Evolutionary conservation across 2,797 vertebrate genomes (phyloP), one percentile per base, ranked within the genome.

Genomic region (Rallus crepitans): DNA sequence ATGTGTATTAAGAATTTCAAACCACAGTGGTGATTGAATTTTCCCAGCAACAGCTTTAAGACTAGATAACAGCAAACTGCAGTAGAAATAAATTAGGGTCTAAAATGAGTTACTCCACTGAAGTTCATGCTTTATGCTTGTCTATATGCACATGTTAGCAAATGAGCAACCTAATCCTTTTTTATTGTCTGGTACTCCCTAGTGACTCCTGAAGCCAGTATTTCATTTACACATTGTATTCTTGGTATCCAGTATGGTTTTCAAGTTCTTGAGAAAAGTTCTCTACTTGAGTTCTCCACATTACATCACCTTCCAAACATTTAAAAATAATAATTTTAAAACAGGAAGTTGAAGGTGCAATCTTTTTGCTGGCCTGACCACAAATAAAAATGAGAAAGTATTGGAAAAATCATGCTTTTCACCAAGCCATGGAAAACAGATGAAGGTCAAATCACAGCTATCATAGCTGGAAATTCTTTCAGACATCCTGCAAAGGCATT

Each of bases 391-490:
- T 68, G 68, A 94, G 73, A 89, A 93, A 90, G 55, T 81, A 84
- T 76, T 96, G 92, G 93, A 96, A 97, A 96, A 96, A 87, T 78
- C 31, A 15, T 35, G 63, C 60, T 88, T 95, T 95, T 88, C 66
- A 93, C 73, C 24, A 83, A 91, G 77, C 73, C 84, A 89, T 76
- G 73, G 76, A 94, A 96, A 96, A 96, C 37, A 95, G 56, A 96
- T 50, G 70, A 96, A 93, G 89, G 94, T 95, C 91, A 96, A 94
- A 70, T 88, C 80, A 83, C 64, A 97, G 88, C 39, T 84, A 89
- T 84, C 88, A 80, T 95, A 95, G 64, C 68, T 89, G 72, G 64
- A 94, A 94, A 89, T 85, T 88, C 69, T 90, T 95, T 96, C 87
- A 96, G 81, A 91, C 66, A 89, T 86, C 79, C 89, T 92, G 87